Base-by-base conservation (phyloP, 1,140 invertebrate genomes). In the Elymnias hypermnestra region DNA sequence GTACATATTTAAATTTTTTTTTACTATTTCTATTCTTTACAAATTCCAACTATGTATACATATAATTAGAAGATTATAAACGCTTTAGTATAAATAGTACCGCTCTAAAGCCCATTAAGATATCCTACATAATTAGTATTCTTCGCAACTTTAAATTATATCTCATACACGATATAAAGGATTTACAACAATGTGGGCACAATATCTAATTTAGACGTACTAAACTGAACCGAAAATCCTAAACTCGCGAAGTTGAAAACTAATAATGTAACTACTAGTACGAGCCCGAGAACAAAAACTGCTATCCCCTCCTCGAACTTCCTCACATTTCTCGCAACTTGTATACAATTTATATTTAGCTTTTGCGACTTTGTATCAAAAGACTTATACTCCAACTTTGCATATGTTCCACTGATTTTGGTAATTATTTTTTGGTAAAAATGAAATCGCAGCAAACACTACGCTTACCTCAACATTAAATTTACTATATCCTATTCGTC, bases 251-350 rank as follows among this genome's bases (percentile, higher is more conserved):
- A 68, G 61, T 75, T 68, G 57, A 65, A 74, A 79, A 79, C 70
- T 76, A 79, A 76, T 79, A 79, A 79, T 76, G 70, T 69, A 72
- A 71, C 56, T 63, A 66, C 53, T 68, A 61, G 36, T 37, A 50
- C 57, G 48, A 42, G 53, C 49, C 42, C 42, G 38, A 33, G 51
- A 73, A 71, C 73, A 76, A 79, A 76, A 75, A 73, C 61, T 63
- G 36, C 36, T 52, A 56, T 36, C 33, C 42, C 29, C 47, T 45
- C 44, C 50, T 44, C 46, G 44, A 57, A 56, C 36, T 56, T 45
- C 33, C 12, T 26, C 42, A 48, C 26, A 59, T 51, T 50, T 50
- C 42, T 40, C 43, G 21, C 15, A 55, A 45, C 39, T 46, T 45
- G 42, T 44, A 45, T 46, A 43, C 28, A 38, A 45, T 46, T 37